phyloP scores from a whole-genome alignment of 2,888 invertebrate genomes.

The Drosophila prostipennis region DNA sequence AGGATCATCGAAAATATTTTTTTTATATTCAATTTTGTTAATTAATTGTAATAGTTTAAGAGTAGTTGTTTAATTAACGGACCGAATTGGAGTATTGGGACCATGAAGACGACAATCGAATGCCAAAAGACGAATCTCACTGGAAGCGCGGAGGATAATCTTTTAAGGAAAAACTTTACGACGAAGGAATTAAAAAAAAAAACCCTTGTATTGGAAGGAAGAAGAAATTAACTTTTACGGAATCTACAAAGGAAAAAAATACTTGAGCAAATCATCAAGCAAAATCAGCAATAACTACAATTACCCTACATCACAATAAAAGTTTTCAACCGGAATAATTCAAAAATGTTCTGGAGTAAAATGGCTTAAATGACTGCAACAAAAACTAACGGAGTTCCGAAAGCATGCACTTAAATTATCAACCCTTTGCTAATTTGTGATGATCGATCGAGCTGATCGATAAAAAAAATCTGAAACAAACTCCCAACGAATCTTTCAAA shows the following conservation, averaged over 20 bases:
- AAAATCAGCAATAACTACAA: neutral
- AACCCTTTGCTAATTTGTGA: neutral
- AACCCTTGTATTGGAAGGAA: neutral
- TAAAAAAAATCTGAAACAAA: neutral
- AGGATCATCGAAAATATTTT: neutral
- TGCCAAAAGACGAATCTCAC: neutral
- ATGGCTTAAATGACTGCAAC: neutral
- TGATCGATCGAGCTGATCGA: neutral
- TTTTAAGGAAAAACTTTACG: too few species aligned
- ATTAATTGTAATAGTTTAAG: constrained; percentile 30
- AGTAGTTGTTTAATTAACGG: neutral
- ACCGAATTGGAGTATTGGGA: neutral
- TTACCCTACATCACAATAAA: neutral
- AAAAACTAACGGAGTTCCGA: neutral
- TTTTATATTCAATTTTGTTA: constrained; percentile 25
- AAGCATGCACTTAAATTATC: neutral
- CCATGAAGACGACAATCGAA: constrained; percentile 4
- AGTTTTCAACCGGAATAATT: too few species aligned
- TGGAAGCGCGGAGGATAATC: neutral
- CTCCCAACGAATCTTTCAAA: neutral
- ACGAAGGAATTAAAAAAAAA: neutral
- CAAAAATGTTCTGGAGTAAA: neutral
- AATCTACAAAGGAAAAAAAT: neutral
- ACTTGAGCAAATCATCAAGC: neutral
- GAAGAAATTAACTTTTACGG: neutral